Base-by-base conservation (phyloP, 64 coral and sea anemone genomes). In the Montipora efflorescens region DNA sequence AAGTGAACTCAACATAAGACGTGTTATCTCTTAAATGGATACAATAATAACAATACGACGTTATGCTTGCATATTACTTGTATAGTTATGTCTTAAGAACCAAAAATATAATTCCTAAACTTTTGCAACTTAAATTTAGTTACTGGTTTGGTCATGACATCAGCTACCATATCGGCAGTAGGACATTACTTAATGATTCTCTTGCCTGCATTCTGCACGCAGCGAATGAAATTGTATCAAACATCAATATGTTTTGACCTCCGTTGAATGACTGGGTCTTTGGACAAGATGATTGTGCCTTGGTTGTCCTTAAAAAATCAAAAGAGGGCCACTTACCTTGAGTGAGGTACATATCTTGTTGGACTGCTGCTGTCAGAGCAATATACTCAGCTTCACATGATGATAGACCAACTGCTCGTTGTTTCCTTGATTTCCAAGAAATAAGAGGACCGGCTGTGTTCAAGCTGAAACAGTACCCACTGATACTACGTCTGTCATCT, bases 331-430 rank as follows among this genome's bases (percentile, higher is more conserved):
- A 72, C 15, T 19, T 58, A 74, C 73, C 22, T 67, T 94, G 87
- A 15, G 49, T 53, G 44, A 76, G 93, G 67, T 90, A 83, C 15
- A 90, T n/a, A 11, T 48, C 55, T 15, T 90, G 87, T 23, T 90
- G 92, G 3, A 64, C 87, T 76, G 93, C 18, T 14, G 69, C 78
- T 83, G 87, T 67, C 8, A 90, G n/a, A n/a, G 78, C 68, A 90
- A 84, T 90, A 46, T 94, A 94, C 79, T 94, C 93, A 22, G 93
- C 85, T 73, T 94, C 92, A 94, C 83, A 94, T 25, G 23, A 23
- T 23, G 23, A 23, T 23, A 23, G 23, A 23, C 0, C 23, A 23
- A 23, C 23, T 23, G 23, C 23, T 23, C 23, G 23, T 23, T 23
- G 23, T 23, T 23, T 23, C 23, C 23, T 23, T 25, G 25, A 25